These are phyloP conservation scores for Procapra przewalskii DNA, from an alignment of 2,113 vertebrate species.

Conservation along the genomic window DNA sequence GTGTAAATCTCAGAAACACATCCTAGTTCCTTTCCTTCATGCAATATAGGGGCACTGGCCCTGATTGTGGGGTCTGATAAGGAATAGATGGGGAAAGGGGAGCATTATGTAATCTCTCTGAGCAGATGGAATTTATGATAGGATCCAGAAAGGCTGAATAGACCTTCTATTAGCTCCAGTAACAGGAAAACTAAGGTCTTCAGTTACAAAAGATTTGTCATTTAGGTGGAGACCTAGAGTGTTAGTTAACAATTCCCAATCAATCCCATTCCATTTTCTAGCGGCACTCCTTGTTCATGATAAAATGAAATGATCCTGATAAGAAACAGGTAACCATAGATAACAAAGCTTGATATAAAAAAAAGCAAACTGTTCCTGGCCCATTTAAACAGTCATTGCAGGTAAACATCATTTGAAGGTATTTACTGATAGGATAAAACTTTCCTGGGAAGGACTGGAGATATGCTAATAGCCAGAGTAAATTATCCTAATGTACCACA, in stretches of 20 bases:
- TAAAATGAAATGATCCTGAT: conserved; percentile 22
- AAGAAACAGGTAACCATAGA: not conserved
- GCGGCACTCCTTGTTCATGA: not conserved
- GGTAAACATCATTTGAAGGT: conserved; percentile 51
- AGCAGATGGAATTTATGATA: not conserved
- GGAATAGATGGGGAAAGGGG: not conserved
- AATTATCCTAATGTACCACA: conserved; percentile 38
- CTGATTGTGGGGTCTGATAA: not conserved
- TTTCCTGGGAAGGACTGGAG: conserved; percentile 45
- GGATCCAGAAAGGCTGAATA: not conserved
- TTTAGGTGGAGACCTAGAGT: not conserved
- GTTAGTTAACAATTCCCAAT: conserved; percentile 6
- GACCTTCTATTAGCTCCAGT: not conserved
- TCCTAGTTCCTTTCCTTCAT: not conserved
- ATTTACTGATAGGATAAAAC: not conserved
- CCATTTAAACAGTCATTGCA: not conserved
- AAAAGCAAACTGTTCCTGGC: conserved; percentile 34
- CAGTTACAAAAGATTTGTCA: conserved; percentile 19
- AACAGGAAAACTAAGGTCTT: conserved; percentile 42
- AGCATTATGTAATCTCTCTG: not conserved
- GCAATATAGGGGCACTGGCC: not conserved
- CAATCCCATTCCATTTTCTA: conserved; percentile 38
- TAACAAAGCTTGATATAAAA: not conserved
- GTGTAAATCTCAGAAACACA: not conserved
- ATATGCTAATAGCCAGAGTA: conserved; percentile 49